Evolutionary conservation across 1,140 invertebrate genomes (phyloP), one percentile per base, ranked within the genome.

Genomic region (Ceratina japonica): DNA sequence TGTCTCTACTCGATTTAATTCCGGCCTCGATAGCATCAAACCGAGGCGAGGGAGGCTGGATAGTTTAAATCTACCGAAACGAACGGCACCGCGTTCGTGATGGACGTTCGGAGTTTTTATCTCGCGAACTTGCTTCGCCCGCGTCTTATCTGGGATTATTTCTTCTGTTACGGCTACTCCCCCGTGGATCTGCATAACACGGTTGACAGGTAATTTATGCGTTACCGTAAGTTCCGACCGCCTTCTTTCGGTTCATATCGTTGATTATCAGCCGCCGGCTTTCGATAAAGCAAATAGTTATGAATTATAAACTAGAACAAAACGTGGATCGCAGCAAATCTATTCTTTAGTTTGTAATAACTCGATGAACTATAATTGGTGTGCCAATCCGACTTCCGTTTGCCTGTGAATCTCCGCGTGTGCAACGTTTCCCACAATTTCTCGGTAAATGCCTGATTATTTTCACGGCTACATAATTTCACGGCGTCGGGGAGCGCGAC

Each of bases 121-220:
- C 74, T 76, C 64, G 64, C 20, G 31, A 75, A 75, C 31, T 56
- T 75, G 64, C 51, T 59, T 15, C 56, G 51, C n/a, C 18, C 68
- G 24, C 44, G 68, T 44, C 75, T 71, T 63, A 54, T 77, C 66
- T 77, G 20, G 49, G 68, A 71, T 71, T 62, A 63, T 65, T 64
- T 56, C 69, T 37, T 58, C 70, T 78, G 69, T 74, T 72, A 58
- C 70, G 51, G 62, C 49, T 78, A 58, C 58, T 71, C 70, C 49
- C 75, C 18, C 61, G n/a, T 15, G 51, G 58, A 51, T 77, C 49
- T 54, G 66, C 49, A 62, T 77, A 72, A 77, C 69, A 24, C 31
- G 27, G 74, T 76, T 61, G 64, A 59, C 65, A 76, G 75, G 20
- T 63, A 72, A 77, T 72, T 71, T 77, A 77, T 77, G 69, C 31